These are phyloP conservation scores for Thera britannica DNA, from an alignment of 2,888 invertebrate genomes.

Conservation along the genomic window DNA sequence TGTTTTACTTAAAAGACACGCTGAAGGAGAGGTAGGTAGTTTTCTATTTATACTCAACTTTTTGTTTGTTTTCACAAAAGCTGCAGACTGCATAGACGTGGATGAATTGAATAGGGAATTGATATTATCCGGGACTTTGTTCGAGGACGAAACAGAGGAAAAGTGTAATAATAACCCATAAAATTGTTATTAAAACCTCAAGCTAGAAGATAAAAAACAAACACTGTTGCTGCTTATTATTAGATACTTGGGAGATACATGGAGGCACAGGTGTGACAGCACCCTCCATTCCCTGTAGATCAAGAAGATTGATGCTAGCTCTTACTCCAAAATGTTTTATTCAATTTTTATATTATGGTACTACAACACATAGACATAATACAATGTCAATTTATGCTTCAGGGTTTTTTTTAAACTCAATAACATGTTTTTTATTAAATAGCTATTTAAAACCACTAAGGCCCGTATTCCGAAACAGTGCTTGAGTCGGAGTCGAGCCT, in stretches of 20 bases:
- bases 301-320: conserved; percentile 41
- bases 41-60: conserved; percentile 55
- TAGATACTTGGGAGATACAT: conserved; percentile 14
- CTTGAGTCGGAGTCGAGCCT: too few species aligned
- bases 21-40: conserved; percentile 41
- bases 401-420: too few species aligned
- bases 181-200: too few species aligned
- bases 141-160: conserved; percentile 4
- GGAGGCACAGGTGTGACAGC: conserved; percentile 39
- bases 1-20: conserved; percentile 59
- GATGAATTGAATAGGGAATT: conserved; percentile 23
- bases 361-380: too few species aligned
- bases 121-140: not conserved
- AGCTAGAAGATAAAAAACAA: not conserved
- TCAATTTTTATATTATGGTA: too few species aligned
- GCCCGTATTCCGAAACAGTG: too few species aligned
- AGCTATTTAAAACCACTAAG: too few species aligned
- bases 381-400: too few species aligned
- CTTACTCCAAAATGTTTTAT: conserved; percentile 28
- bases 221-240: conserved; percentile 16
- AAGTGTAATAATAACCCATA: not conserved
- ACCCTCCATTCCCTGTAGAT: conserved; percentile 38
- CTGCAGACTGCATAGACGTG: conserved; percentile 45
- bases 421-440: too few species aligned
- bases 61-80: conserved; percentile 50